Percentiles rank a stretch among this genome's conserved stretches.
phyloP scores from a whole-genome alignment of 2,113 vertebrate genomes.

The Dromas ardeola region DNA sequence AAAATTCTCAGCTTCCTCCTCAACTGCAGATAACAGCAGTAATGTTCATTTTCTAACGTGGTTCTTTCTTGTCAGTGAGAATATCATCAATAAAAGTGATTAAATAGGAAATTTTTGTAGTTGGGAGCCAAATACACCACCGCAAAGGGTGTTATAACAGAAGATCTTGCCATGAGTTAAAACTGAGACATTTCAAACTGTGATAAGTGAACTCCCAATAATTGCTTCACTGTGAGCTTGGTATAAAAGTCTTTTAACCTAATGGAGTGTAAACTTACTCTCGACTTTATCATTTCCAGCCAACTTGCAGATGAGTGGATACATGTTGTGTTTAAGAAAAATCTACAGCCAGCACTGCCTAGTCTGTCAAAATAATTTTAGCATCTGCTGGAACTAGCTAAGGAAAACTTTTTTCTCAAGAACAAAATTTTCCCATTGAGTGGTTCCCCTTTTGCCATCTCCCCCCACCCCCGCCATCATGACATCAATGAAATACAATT shows the following conservation, averaged over 20 bases:
- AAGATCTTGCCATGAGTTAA: not conserved
- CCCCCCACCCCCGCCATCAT: not conserved
- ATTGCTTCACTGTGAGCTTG: not conserved
- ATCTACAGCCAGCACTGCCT: not conserved
- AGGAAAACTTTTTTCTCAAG: not conserved
- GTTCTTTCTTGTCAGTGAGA: not conserved
- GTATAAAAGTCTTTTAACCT: conserved; percentile 3
- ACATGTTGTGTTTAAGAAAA: not conserved
- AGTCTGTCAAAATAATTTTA: conserved; percentile 17
- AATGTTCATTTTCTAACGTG: not conserved
- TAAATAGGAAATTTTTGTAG: not conserved
- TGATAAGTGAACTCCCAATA: conserved; percentile 14
- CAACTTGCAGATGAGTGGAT: not conserved
- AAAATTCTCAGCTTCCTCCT: not conserved
- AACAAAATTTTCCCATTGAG: not conserved
- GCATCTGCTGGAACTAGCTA: not conserved
- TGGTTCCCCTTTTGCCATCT: not conserved
- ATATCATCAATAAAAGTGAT: not conserved
- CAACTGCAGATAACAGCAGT: not conserved
- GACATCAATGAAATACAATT: not conserved
- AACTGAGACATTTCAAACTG: conserved; percentile 1
- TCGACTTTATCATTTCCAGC: not conserved
- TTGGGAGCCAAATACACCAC: not conserved
- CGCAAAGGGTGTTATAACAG: not conserved
- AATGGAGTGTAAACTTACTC: not conserved